phyloP scores from a whole-genome alignment of 2,113 vertebrate species.

The Scomber colias region DNA sequence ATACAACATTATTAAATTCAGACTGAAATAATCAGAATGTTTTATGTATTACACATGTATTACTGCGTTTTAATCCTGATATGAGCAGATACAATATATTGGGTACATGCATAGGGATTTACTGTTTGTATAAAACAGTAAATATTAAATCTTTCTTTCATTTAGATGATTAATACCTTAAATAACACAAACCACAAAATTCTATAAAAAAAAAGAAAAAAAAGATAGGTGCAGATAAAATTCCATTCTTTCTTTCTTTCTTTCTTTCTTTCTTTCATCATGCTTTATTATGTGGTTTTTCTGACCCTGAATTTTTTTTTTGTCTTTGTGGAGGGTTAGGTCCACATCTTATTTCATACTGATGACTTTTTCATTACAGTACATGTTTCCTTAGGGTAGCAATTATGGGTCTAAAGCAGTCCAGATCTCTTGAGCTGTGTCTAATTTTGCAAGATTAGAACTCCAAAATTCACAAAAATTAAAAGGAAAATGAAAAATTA shows the following conservation, averaged over 20 bases:
- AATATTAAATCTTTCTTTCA: too few species aligned
- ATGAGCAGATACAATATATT: too few species aligned
- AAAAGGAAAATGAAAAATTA: conserved; percentile 10
- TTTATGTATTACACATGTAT: too few species aligned
- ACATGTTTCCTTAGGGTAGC: conserved; percentile 5
- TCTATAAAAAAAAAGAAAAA: too few species aligned
- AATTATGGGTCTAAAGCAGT: conserved; percentile 6
- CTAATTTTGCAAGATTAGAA: conserved; percentile 18
- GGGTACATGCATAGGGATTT: too few species aligned
- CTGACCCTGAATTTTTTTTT: neutral
- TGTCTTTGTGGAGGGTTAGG: conserved; percentile 10
- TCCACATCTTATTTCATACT: neutral
- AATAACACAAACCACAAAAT: too few species aligned
- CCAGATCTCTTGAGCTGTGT: neutral
- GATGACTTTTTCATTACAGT: conserved; percentile 25
- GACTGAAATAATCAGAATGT: too few species aligned
- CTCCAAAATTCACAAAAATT: conserved; percentile 10
- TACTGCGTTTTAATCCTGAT: too few species aligned
- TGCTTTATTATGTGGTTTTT: neutral
- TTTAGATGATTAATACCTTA: too few species aligned
- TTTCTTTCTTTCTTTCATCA: neutral
- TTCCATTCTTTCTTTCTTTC: neutral
- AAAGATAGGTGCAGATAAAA: too few species aligned
- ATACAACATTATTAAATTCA: too few species aligned
- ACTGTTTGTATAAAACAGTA: too few species aligned